Conservation (phyloP, 2,113 vertebrate species). For the Trichomycterus rosablanca region DNA sequence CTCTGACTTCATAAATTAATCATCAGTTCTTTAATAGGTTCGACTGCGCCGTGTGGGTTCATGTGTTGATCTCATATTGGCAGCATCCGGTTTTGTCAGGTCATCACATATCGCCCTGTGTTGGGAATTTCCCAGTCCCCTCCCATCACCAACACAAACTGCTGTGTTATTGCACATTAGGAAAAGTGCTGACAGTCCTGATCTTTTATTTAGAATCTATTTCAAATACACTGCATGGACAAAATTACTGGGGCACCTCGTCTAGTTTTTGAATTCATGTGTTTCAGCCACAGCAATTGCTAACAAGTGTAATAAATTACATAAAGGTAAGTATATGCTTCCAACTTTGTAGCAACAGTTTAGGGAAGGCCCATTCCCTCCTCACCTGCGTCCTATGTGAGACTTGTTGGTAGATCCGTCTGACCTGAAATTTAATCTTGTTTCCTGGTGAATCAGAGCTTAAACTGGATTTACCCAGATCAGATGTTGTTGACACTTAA, state of each 20-base stretch:
- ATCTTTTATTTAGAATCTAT: slow-evolving; percentile 40
- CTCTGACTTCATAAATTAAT: no score
- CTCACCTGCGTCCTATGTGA: no score
- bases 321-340: no score
- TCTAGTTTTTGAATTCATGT: no score
- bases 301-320: no score
- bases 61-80: no score
- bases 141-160: slow-evolving; percentile 46
- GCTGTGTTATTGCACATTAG: slow-evolving; percentile 50
- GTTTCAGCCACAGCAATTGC: no score
- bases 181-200: slow-evolving; percentile 59
- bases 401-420: neutral
- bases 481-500: neutral
- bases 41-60: no score
- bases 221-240: neutral
- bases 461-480: neutral
- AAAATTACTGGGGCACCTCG: no score
- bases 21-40: no score
- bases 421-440: neutral
- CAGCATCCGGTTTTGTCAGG: slow-evolving; percentile 50
- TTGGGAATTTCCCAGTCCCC: slow-evolving; percentile 56
- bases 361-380: no score
- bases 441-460: neutral
- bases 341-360: no score
- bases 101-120: slow-evolving; percentile 34